Evolutionary conservation across 1,140 invertebrate species (phyloP).

Genomic region (Drosophila simulans): DNA sequence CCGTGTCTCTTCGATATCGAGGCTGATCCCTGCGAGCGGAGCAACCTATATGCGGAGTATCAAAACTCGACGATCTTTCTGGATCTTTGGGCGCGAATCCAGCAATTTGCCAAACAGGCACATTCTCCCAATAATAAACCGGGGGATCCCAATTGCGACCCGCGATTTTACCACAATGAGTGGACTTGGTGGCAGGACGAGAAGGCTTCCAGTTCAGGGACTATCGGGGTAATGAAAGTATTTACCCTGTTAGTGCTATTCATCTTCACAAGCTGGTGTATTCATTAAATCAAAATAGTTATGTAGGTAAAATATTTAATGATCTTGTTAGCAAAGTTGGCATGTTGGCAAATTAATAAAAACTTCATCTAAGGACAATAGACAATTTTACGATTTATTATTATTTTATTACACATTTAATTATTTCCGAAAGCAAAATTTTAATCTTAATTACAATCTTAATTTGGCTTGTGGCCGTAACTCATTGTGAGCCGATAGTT

Average conservation of each 20-base stretch:
- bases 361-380: too few relatives aligned
- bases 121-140: conserved; percentile 62
- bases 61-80: conserved; percentile 40
- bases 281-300: background rate
- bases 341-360: too few relatives aligned
- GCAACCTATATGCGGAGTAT: conserved; percentile 87
- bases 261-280: background rate
- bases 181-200: conserved; percentile 80
- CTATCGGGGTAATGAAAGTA: background rate
- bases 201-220: conserved; percentile 1
- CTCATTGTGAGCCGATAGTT: conserved; percentile 1
- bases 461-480: background rate
- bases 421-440: background rate
- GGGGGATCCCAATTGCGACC: conserved; percentile 51
- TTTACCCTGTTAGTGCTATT: background rate
- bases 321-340: too few relatives aligned
- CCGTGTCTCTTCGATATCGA: conserved; percentile 91
- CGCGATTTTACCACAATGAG: conserved; percentile 52
- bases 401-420: background rate
- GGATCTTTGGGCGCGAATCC: conserved; percentile 47
- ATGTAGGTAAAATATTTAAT: too few relatives aligned
- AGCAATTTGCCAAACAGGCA: conserved; percentile 45
- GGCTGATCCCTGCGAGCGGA: conserved; percentile 91
- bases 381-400: too few relatives aligned
- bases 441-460: too few relatives aligned